These are phyloP conservation scores for Cotesia typhae DNA, from an alignment of 1,140 invertebrate species.

Conservation along the genomic window DNA sequence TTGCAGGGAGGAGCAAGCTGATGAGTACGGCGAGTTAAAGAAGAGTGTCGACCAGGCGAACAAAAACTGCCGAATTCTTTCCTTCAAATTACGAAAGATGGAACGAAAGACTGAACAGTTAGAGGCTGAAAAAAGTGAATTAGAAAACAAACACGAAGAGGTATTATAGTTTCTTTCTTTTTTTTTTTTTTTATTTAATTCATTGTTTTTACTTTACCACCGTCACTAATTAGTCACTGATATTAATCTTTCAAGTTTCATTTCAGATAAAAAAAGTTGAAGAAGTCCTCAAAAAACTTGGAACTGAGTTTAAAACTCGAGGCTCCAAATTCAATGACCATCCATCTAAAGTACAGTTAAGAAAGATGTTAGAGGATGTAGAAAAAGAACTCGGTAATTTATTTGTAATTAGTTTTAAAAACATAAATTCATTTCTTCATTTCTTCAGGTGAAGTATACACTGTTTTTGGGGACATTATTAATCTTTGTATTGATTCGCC, in stretches of 20 bases:
- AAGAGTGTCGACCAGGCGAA: constrained; percentile 94
- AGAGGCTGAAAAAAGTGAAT: constrained; percentile 82
- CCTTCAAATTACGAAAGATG: constrained; percentile 96
- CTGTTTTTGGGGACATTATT: constrained; percentile 68
- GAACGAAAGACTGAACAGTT: constrained; percentile 90
- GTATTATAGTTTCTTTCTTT: constrained; percentile 54
- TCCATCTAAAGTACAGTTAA: constrained; percentile 76
- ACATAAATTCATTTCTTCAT: constrained; percentile 14
- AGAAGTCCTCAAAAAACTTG: constrained; percentile 70
- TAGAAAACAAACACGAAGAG: constrained; percentile 76
- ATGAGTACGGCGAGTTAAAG: constrained; percentile 94
- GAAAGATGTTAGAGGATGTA: constrained; percentile 80
- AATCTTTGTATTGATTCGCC: constrained; percentile 65
- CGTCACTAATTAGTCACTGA: constrained; percentile 19
- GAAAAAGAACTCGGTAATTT: constrained; percentile 78
- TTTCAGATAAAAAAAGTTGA: constrained; percentile 71
- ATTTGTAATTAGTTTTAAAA: constrained; percentile 33
- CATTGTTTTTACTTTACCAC: constrained; percentile 33
- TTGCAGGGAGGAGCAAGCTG: constrained; percentile 92
- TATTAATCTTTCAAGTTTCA: constrained; percentile 17
- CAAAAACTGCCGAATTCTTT: constrained; percentile 97
- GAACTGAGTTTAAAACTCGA: constrained; percentile 71
- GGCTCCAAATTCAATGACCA: constrained; percentile 74
- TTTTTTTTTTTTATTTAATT: constrained; percentile 28
- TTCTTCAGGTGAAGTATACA: constrained; percentile 70